Evolutionary conservation across 2,888 invertebrate species (phyloP).

Genomic region (Siphonodentalium dalli): DNA sequence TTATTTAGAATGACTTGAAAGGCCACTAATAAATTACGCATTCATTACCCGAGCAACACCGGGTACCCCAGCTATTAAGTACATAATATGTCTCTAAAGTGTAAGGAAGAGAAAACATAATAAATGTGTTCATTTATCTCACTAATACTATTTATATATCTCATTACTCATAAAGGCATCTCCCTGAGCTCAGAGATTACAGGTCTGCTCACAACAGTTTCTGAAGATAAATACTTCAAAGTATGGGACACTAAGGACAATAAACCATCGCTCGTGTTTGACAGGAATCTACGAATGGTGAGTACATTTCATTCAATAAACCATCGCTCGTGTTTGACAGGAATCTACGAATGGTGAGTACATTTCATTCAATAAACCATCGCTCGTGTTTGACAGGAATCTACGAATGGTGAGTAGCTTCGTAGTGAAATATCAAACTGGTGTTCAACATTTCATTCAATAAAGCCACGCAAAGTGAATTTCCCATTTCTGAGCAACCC

Average conservation of each 20-base stretch:
- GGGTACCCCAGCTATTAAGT: background rate
- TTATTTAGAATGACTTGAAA: too few species aligned
- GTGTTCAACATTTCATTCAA: too few species aligned
- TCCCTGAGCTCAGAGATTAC: conserved; percentile 77
- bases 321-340: conserved; percentile 65
- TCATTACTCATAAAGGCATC: conserved; percentile 64
- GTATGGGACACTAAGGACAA: conserved; percentile 76
- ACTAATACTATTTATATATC: conserved; percentile 9
- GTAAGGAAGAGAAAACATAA: background rate
- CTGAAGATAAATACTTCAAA: conserved; percentile 83
- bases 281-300: conserved; percentile 73
- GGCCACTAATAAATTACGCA: too few species aligned
- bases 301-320: conserved; percentile 32
- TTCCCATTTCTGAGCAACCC: too few species aligned
- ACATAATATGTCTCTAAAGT: background rate
- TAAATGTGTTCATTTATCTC: background rate
- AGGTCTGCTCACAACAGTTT: conserved; percentile 79
- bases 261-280: conserved; percentile 54
- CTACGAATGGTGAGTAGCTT: conserved; percentile 73
- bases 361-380: conserved; percentile 42
- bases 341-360: conserved; percentile 72
- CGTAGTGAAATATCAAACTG: too few species aligned
- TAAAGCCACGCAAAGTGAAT: conserved; percentile 50
- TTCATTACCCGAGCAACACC: too few species aligned
- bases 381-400: conserved; percentile 66